Evolutionary conservation across 2,797 vertebrate species (phyloP).

Genomic region (Mormyrus hasselquistii): DNA sequence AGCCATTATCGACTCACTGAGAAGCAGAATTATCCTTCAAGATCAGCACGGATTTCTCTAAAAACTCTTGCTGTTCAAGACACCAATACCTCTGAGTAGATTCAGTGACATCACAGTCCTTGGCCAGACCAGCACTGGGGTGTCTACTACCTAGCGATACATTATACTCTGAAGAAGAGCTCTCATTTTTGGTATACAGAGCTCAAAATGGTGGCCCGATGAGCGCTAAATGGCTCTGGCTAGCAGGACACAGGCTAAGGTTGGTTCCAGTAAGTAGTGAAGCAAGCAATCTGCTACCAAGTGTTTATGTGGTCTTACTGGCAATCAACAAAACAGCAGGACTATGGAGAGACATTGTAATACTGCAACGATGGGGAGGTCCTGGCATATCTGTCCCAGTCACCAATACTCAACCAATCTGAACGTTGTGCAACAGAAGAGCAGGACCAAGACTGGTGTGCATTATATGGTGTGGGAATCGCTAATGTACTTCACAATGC

Average conservation of each 20-base stretch:
- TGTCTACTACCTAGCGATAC: not conserved
- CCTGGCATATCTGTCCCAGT: not conserved
- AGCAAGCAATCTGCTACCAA: conserved; percentile 61
- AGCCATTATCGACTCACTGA: conserved; percentile 21
- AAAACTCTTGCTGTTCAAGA: not conserved
- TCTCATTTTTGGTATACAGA: conserved; percentile 42
- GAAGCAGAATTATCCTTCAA: conserved; percentile 20
- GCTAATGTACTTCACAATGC: not conserved
- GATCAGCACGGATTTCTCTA: not conserved
- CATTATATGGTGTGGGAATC: not conserved
- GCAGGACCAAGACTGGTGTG: not conserved
- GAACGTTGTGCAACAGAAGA: not conserved
- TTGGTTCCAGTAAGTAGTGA: not conserved
- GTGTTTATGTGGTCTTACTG: conserved; percentile 69
- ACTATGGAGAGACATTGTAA: conserved; percentile 25
- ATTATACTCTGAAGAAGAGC: not conserved
- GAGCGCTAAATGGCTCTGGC: conserved; percentile 66
- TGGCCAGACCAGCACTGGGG: not conserved
- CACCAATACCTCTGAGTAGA: no score
- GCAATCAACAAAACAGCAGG: conserved; percentile 50
- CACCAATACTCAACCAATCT: not conserved
- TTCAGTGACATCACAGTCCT: not conserved
- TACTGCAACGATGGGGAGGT: not conserved
- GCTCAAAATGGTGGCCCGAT: conserved; percentile 86
- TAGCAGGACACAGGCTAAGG: not conserved